Evolutionary conservation across 2,797 vertebrate genomes (phyloP).

Genomic region (Girardinus metallicus): DNA sequence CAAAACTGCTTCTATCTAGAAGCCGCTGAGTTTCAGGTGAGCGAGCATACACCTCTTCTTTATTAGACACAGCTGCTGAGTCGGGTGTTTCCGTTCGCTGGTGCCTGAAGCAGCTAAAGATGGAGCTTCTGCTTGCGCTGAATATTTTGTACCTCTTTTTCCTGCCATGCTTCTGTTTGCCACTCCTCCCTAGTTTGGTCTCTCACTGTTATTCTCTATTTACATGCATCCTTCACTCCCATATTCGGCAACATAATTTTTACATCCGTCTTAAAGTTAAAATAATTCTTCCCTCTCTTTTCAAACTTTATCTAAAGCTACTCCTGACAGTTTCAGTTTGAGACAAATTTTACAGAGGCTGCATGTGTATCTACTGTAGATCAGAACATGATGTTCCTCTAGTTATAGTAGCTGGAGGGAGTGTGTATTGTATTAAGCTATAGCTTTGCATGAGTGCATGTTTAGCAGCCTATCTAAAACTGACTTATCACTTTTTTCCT

Average conservation of each 20-base stretch:
- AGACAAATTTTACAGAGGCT: background rate
- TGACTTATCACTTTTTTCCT: background rate
- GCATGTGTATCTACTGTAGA: conserved; percentile 17
- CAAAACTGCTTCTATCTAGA: background rate
- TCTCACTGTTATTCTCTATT: conserved; percentile 2
- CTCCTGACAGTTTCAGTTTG: conserved; percentile 11
- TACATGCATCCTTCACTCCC: background rate
- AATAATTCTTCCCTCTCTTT: background rate
- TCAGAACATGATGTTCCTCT: conserved; percentile 59
- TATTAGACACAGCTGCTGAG: conserved; percentile 13
- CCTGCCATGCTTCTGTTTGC: conserved; percentile 12
- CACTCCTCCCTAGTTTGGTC: conserved; percentile 9
- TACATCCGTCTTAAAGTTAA: background rate
- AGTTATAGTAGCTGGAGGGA: conserved; percentile 3
- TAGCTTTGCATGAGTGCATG: conserved; percentile 2
- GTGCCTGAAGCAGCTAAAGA: conserved; percentile 19
- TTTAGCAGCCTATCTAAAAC: conserved; percentile 24
- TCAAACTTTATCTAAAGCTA: background rate
- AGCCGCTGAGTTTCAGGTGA: background rate
- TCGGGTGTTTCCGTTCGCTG: conserved; percentile 18
- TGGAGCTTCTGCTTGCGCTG: conserved; percentile 44
- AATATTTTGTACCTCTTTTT: conserved; percentile 45
- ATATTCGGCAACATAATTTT: background rate
- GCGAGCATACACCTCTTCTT: conserved; percentile 1
- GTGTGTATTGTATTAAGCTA: conserved; percentile 6